These are phyloP conservation scores for Albula glossodonta DNA, from an alignment of 2,113 vertebrate species.

Conservation along the genomic window DNA sequence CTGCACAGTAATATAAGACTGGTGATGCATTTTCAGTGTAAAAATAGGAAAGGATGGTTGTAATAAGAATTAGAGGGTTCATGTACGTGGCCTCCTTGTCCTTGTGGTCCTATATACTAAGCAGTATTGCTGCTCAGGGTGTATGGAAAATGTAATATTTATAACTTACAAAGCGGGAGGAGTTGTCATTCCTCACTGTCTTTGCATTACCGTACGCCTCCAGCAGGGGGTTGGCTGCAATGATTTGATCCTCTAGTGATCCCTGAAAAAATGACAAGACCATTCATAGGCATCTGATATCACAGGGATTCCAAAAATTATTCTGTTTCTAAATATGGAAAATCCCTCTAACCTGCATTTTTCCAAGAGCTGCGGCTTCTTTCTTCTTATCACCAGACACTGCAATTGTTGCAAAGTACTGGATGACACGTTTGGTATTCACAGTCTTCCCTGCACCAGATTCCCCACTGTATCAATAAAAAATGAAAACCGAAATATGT, in stretches of 20 bases:
- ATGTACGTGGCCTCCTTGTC: no score
- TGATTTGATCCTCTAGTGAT: slow-evolving; percentile 84
- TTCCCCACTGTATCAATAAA: slow-evolving; percentile 69
- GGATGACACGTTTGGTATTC: slow-evolving; percentile 91
- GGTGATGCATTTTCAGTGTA: no score
- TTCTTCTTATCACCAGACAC: slow-evolving; percentile 70
- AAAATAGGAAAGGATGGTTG: no score
- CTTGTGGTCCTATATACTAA: no score
- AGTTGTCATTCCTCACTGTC: slow-evolving; percentile 87
- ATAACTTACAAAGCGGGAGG: slow-evolving; percentile 78
- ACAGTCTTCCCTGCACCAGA: slow-evolving; percentile 91
- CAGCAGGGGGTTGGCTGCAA: slow-evolving; percentile 80
- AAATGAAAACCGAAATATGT: not conserved
- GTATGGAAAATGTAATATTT: not conserved
- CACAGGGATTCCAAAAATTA: not conserved
- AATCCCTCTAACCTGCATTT: slow-evolving; percentile 1
- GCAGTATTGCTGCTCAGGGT: no score
- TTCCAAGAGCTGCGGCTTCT: slow-evolving; percentile 62
- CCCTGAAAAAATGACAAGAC: slow-evolving; percentile 59
- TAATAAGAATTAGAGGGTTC: no score
- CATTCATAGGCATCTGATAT: not conserved
- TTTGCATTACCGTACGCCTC: slow-evolving; percentile 90
- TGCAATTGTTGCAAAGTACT: slow-evolving; percentile 88
- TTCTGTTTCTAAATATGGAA: not conserved
- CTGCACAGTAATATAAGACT: no score